Evolutionary conservation across 2,888 invertebrate species (phyloP).

Genomic region (Adineta ricciae): DNA sequence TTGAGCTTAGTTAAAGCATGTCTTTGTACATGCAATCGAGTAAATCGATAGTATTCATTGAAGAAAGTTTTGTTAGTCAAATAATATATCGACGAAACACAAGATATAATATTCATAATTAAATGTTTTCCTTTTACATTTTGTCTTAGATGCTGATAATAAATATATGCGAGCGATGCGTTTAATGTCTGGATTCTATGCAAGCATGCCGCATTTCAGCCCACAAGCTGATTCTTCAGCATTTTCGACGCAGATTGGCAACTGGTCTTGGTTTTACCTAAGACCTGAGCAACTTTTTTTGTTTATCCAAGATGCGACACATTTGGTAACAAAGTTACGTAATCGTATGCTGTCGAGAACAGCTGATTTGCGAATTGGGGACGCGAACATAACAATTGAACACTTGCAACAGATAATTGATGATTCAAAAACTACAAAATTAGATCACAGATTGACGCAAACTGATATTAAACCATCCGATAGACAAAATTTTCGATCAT

Average conservation of each 20-base stretch:
- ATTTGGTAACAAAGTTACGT: background rate
- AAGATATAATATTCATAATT: background rate
- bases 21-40: no score
- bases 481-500: background rate
- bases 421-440: background rate
- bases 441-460: background rate
- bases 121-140: background rate
- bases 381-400: background rate
- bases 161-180: background rate
- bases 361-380: background rate
- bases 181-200: background rate
- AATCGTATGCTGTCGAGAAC: background rate
- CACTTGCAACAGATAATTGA: background rate
- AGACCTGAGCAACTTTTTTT: background rate
- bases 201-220: background rate
- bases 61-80: background rate
- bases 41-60: no score
- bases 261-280: background rate
- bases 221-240: background rate
- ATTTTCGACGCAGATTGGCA: background rate
- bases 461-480: background rate
- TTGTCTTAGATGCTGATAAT: background rate
- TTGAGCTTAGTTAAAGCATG: no score
- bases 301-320: background rate
- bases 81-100: background rate